phyloP scores from a whole-genome alignment of 2,113 vertebrate species.

The Columbina picui region DNA sequence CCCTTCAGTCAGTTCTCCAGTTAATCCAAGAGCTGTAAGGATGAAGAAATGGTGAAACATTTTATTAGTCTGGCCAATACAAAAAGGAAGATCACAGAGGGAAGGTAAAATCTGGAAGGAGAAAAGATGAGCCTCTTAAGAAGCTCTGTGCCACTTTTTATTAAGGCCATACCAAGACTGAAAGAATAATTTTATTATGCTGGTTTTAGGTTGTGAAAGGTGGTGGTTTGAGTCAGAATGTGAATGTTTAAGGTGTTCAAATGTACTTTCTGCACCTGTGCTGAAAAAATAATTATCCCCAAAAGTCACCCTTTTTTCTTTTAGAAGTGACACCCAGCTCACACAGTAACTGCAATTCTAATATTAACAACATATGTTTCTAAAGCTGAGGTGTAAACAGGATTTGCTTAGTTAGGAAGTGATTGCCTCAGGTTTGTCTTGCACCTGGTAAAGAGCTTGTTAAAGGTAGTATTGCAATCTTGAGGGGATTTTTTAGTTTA shows the following conservation, averaged over 20 bases:
- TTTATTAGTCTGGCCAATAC: not conserved
- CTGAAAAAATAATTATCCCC: not conserved
- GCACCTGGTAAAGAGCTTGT: not conserved
- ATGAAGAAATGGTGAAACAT: not conserved
- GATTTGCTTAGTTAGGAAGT: not conserved
- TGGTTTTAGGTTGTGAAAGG: not conserved
- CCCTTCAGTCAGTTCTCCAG: not conserved
- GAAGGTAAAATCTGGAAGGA: not conserved
- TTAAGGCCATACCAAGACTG: not conserved
- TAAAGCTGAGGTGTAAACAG: not conserved
- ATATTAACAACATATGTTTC: constrained; percentile 38
- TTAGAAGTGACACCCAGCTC: not conserved
- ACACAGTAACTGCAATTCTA: not conserved
- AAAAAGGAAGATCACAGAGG: not conserved
- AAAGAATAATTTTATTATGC: not conserved
- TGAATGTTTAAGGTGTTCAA: not conserved
- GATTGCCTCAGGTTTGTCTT: not conserved
- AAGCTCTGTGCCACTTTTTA: not conserved
- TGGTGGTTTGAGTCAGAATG: not conserved
- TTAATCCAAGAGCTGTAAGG: not conserved
- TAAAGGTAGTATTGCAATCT: constrained; percentile 9
- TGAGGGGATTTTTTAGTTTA: not conserved
- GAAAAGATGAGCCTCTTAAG: not conserved
- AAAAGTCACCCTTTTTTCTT: not conserved
- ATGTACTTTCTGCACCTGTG: not conserved